These are phyloP conservation scores for Cettia cetti DNA, from an alignment of 2,113 vertebrate genomes.

Conservation along the genomic window DNA sequence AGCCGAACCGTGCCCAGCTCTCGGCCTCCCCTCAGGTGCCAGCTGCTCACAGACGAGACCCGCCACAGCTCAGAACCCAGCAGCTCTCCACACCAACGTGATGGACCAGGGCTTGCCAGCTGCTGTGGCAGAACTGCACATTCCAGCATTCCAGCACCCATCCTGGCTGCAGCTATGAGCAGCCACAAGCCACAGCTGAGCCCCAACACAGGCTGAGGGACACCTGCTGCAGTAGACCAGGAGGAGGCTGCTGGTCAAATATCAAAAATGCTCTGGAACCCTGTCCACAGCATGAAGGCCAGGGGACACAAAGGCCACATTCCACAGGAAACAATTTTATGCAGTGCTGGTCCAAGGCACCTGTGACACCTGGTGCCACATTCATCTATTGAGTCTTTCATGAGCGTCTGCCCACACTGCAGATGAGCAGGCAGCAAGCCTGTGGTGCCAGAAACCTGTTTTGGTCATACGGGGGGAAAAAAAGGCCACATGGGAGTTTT, in stretches of 20 bases:
- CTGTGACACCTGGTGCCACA: not conserved
- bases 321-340: accelerated
- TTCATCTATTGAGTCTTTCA: not conserved
- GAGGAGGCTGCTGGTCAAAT: not conserved
- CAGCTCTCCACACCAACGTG: not conserved
- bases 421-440: not conserved
- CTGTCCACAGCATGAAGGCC: accelerated
- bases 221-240: accelerated
- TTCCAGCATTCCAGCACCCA: not conserved
- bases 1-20: accelerated
- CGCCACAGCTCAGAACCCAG: accelerated
- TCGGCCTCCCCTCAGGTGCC: accelerated
- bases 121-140: accelerated
- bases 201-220: not conserved
- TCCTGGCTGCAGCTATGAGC: not conserved
- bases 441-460: not conserved
- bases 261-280: not conserved
- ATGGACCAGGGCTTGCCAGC: not conserved
- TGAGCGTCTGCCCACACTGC: accelerated
- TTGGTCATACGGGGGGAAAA: accelerated
- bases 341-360: not conserved
- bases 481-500: not conserved
- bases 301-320: not conserved
- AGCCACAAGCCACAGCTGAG: not conserved
- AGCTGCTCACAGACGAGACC: accelerated